A percentile compares a stretch with the other conserved stretches of the same genome.
These are phyloP conservation scores for Esox masquinongy DNA, from an alignment of 2,797 vertebrate genomes.

Conservation along the genomic window DNA sequence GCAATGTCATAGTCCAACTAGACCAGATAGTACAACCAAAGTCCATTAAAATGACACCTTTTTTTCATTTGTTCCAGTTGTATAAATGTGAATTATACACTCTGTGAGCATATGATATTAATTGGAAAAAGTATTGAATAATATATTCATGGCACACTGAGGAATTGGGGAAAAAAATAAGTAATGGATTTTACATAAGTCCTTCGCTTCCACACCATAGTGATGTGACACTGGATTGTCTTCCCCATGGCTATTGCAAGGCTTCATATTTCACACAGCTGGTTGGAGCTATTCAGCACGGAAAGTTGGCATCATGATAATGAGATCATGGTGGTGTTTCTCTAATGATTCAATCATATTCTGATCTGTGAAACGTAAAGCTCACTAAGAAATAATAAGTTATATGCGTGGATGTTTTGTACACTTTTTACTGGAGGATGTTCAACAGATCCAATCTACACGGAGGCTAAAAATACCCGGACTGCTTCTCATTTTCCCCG, in stretches of 20 bases:
- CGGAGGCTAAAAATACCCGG: not conserved
- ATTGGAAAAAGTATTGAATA: not conserved
- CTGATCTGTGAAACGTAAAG: not conserved
- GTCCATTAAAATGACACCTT: not conserved
- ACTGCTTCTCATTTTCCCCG: not conserved
- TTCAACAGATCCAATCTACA: not conserved
- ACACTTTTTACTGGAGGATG: not conserved
- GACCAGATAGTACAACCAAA: slow-evolving; percentile 5
- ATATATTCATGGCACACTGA: slow-evolving; percentile 6
- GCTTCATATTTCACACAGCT: not conserved
- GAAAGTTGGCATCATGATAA: not conserved
- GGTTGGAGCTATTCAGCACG: not conserved
- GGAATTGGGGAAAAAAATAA: not conserved
- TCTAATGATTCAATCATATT: not conserved
- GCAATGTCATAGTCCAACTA: not conserved
- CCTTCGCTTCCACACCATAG: not conserved
- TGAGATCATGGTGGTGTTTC: not conserved
- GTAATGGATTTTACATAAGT: not conserved
- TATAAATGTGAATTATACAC: not conserved
- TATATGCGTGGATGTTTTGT: not conserved
- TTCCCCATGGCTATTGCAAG: slow-evolving; percentile 3
- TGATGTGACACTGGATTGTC: not conserved
- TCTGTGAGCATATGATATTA: slow-evolving; percentile 1
- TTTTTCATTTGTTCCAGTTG: not conserved
- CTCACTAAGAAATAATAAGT: not conserved